Base-by-base conservation (phyloP, 1,140 invertebrate species). In the Caerostris darwini region DNA sequence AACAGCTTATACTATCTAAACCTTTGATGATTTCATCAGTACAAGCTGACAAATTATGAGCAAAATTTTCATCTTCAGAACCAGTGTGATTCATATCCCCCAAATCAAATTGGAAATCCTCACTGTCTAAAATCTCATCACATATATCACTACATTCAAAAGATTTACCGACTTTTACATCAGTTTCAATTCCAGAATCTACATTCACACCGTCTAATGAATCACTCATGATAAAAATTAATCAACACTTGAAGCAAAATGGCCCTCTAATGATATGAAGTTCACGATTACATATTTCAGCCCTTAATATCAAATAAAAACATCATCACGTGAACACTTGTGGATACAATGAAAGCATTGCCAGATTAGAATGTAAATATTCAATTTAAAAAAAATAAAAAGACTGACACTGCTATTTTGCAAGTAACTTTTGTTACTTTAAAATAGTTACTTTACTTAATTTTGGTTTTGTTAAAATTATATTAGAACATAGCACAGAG, bases 101-200 rank as follows among this genome's bases (percentile, higher is more conserved):
- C 3, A 77, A 34, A 77, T 77, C 69, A 77, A 77, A 77, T 34
- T 8, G 69, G 19, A 77, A 77, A 77, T 77, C 69, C 50, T 77
- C 69, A 10, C 69, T 77, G 34, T 77, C 69, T 53, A 77, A 77
- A 34, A 77, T 50, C 50, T 77, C 69, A 10, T 77, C 69, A 10
- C 69, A 77, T 34, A 77, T 77, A 77, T 77, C 69, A 34, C 69
- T 77, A 50, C 69, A 77, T 50, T 77, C 69, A 77, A 34, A 8
- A 34, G 69, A 77, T 50, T 77, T 77, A 3, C 69, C 69, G 12
- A 77, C 8, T 77, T 77, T 77, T 10, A 50, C 69, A 77, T 77
- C 69, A 34, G 69, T 77, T 50, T 77, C 69, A 34, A 50, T 77
- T 77, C 69, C 69, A 19, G 69, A 77, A 77, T 77, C 69, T 77